Evolutionary conservation across 1,140 invertebrate species (phyloP).

Genomic region (Cyclina sinensis): DNA sequence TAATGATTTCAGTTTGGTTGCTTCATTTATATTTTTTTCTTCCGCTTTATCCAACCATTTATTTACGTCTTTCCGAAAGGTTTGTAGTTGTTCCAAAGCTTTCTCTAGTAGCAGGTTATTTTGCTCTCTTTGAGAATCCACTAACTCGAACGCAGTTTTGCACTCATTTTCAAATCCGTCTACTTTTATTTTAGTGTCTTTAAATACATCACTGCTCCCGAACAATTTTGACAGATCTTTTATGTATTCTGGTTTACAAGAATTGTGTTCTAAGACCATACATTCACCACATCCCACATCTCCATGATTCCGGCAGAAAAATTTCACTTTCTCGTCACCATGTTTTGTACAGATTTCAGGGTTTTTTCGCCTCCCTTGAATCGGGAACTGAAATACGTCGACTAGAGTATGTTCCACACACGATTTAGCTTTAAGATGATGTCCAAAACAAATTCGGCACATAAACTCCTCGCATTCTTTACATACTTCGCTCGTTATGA

Average conservation of each 20-base stretch:
- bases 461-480: background rate
- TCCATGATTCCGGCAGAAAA: background rate
- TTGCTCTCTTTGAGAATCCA: background rate
- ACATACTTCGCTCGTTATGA: background rate
- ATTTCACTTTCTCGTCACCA: conserved; percentile 3
- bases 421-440: background rate
- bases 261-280: background rate
- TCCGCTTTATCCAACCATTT: background rate
- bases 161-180: background rate
- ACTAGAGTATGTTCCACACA: background rate
- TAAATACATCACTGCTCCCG: background rate
- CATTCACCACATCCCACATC: background rate
- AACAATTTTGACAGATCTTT: background rate
- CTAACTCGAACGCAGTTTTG: background rate
- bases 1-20: background rate
- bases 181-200: background rate
- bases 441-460: background rate
- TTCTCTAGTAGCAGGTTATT: background rate
- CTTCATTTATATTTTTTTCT: background rate
- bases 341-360: background rate
- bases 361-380: background rate
- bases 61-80: background rate
- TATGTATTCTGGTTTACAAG: background rate
- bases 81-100: background rate
- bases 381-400: background rate